Base-by-base conservation (phyloP, 1,140 invertebrate genomes). In the Atopsyche davidsoni region DNA sequence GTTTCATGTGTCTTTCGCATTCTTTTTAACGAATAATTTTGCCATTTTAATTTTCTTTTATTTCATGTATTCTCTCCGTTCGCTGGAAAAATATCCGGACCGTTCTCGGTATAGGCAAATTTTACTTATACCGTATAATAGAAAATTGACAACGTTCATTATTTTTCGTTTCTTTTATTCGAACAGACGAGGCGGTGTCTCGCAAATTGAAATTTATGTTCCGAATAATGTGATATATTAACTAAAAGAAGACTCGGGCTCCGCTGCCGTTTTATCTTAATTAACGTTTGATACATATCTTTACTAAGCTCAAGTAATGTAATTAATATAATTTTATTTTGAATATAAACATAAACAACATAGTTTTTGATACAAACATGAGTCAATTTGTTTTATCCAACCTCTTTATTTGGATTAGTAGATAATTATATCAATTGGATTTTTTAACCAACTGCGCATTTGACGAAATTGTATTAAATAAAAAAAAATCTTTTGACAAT, bases 21-120 rank as follows among this genome's bases (percentile, higher is more conserved):
- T 17, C 25, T 28, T 24, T 35, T 39, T 43, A 11, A 31, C 23
- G 40, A 28, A 55, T 50, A 55, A 55, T 50, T 50, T 50, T 23
- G 25, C 53, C 46, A 49, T 55, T 55, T 47, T 55, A 55, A 54
- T 54, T 54, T 49, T 41, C 40, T 55, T 55, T 55, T 41, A 55
- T 49, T 42, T 31, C 41, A 34, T 18, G 35, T 24, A 46, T 48
- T 52, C 31, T 17, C 45, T 19, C 42, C 21, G 38, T 35, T 40
- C 25, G 28, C 14, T 10, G 36, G 31, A 9, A 34, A 23, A 22
- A 13, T 46, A 46, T 46, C 47, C 38, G 46, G 31, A 41, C 44
- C 39, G 47, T 47, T 53, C 48, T 44, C 41, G 18, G 44, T 46
- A 45, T 42, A 34, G 28, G 43, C 28, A 45, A 28, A 35, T 38